phyloP scores from a whole-genome alignment of 2,113 vertebrate species.

The Ursus arctos region DNA sequence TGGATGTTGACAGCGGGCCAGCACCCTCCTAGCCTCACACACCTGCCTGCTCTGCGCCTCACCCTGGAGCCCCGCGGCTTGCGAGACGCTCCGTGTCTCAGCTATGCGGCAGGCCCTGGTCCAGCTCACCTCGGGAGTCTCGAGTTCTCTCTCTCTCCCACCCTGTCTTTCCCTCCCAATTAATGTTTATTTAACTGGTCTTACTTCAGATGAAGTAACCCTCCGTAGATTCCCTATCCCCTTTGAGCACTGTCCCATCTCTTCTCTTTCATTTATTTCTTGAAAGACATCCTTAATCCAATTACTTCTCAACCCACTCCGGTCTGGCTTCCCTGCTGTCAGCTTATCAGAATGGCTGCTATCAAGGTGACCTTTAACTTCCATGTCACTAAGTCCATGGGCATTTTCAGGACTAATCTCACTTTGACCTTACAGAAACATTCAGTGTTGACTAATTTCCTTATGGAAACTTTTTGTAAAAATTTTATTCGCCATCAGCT shows the following conservation, averaged over 20 bases:
- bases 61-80: background rate
- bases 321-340: background rate
- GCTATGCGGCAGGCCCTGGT: background rate
- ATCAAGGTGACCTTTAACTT: background rate
- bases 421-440: background rate
- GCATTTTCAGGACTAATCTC: background rate
- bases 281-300: background rate
- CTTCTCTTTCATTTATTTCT: background rate
- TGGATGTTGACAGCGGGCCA: background rate
- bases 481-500: background rate
- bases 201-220: background rate
- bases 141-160: background rate
- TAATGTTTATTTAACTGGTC: background rate
- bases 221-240: background rate
- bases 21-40: background rate
- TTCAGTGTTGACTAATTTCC: background rate
- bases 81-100: background rate
- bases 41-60: background rate
- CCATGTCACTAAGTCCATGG: background rate
- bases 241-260: background rate
- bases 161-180: background rate
- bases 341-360: background rate
- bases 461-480: background rate
- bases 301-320: background rate
- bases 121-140: background rate